Base-by-base conservation (phyloP, 2,113 vertebrate genomes). In the Nycticorax nycticorax region DNA sequence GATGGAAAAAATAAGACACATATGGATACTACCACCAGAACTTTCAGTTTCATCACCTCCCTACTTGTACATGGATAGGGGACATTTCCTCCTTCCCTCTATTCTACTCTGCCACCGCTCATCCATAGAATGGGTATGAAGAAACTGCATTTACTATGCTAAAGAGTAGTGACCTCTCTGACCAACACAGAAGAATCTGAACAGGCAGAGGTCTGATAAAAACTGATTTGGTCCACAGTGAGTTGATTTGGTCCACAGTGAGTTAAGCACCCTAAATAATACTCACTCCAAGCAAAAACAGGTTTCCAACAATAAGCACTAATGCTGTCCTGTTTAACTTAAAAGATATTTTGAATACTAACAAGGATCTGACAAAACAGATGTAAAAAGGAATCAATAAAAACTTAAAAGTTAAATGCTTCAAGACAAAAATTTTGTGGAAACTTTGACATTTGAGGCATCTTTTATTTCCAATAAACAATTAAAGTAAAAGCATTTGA, bases 41-140 rank as follows among this genome's bases (percentile, higher is more conserved):
- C 30, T 68, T 73, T 12, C 69, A 71, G 41, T 59, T 68, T 50
- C 28, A 67, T 50, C 43, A 60, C 21, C 13, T 59, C 30, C 24
- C 37, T 63, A 8, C 37, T 37, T 55, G 16, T 8, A 71, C 2
- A 4, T 13, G 6, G 22, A 7, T 4, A 10, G 2, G 4, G 4
- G 8, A 71, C 18, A 16, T 15, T 89, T 80, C 23, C 3, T 60
- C 43, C 32, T 66, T 82, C 14, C 7, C 11, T 75, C 43, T 78
- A 17, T 43, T 66, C 48, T 19, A 33, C 23, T 52, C 56, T 22
- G 75, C 9, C 7, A 67, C 30, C 47, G 47, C 13, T 75, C 33
- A 82, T 47, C 28, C n/a, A 28, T 1, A 47, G 13, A 85, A 82
- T 2, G 5, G 9, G 13, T 53, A 68, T 24, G 27, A 82, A 89